These are phyloP conservation scores for Cygnus olor DNA, from an alignment of 2,797 vertebrate species.

Conservation along the genomic window DNA sequence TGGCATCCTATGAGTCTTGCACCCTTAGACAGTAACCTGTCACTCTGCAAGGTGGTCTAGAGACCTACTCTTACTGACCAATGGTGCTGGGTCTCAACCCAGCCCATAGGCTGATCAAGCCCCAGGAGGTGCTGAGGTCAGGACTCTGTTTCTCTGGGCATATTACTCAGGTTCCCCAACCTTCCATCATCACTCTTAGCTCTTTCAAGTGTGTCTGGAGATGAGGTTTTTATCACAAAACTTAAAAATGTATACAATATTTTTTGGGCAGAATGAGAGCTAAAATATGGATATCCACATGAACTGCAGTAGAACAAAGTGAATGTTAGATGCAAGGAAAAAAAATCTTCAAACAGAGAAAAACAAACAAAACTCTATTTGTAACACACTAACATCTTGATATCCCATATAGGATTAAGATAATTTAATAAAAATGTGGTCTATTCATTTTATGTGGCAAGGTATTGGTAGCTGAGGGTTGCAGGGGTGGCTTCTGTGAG, in stretches of 20 bases:
- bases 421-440: neutral
- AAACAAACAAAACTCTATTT: neutral
- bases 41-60: neutral
- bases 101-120: fast-evolving
- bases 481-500: too few species aligned
- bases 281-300: neutral
- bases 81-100: neutral
- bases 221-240: neutral
- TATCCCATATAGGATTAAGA: neutral
- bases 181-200: neutral
- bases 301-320: neutral
- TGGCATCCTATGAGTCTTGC: neutral
- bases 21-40: neutral
- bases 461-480: too few species aligned
- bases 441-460: too few species aligned
- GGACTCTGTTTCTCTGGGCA: neutral
- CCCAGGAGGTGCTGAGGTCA: neutral
- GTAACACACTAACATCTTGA: neutral
- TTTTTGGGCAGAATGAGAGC: neutral
- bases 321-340: neutral
- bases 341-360: neutral
- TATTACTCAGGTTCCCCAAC: neutral
- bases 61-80: neutral
- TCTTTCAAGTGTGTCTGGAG: neutral
- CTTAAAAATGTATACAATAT: neutral